Percentiles rank a stretch among this genome's conserved stretches.
Conservation (phyloP, 2,888 invertebrate genomes). For the Xylocampa areola region DNA sequence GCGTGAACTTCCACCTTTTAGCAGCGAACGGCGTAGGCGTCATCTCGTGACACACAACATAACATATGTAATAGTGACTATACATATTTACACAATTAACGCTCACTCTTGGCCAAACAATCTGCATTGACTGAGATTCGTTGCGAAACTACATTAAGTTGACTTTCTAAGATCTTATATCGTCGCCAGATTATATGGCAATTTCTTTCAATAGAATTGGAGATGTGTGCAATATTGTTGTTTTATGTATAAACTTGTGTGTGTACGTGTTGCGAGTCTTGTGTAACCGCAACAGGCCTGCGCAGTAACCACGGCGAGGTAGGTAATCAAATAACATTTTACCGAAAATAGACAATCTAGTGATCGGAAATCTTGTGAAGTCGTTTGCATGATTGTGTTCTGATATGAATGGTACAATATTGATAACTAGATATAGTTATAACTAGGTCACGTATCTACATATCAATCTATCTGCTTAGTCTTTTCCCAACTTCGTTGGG, state of each 20-base stretch:
- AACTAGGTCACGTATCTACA: slow-evolving; percentile 28
- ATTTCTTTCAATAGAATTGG: slow-evolving; percentile 50
- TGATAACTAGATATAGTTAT: no score
- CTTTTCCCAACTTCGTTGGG: no score
- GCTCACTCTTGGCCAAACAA: slow-evolving; percentile 42
- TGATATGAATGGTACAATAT: not conserved
- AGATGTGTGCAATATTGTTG: slow-evolving; percentile 44
- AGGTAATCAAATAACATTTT: slow-evolving; percentile 54
- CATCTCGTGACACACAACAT: slow-evolving; percentile 27
- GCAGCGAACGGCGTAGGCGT: slow-evolving; percentile 21
- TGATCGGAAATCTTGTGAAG: slow-evolving; percentile 5
- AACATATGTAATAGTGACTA: slow-evolving; percentile 32
- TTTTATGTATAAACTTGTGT: slow-evolving; percentile 36
- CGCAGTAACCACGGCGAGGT: slow-evolving; percentile 33
- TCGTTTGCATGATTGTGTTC: not conserved
- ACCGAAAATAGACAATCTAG: slow-evolving; percentile 35
- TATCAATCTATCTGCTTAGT: no score
- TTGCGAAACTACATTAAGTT: slow-evolving; percentile 40
- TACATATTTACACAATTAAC: slow-evolving; percentile 49
- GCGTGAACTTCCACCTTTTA: slow-evolving; percentile 53
- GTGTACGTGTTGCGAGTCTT: slow-evolving; percentile 32
- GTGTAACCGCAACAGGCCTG: slow-evolving; percentile 51
- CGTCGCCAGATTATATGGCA: slow-evolving; percentile 32
- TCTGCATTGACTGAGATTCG: slow-evolving; percentile 34
- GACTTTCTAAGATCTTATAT: slow-evolving; percentile 48